Conservation (phyloP, 1,140 invertebrate genomes). For the Delia radicum region DNA sequence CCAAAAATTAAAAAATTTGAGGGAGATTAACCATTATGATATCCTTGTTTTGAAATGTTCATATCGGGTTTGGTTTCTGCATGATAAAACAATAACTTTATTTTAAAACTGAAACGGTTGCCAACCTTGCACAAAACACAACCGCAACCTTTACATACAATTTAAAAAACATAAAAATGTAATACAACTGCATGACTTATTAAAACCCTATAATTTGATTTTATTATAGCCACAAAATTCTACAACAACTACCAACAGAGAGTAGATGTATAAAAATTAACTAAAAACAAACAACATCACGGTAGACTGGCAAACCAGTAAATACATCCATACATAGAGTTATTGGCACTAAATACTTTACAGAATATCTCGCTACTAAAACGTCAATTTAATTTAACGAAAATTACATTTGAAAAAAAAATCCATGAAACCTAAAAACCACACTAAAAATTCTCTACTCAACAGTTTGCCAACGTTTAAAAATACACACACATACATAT, state of each 20-base stretch:
- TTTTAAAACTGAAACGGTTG: too few species aligned
- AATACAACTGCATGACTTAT: not conserved
- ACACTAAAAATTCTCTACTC: too few species aligned
- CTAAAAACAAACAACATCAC: not conserved
- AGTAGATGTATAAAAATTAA: not conserved
- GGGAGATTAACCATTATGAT: too few species aligned
- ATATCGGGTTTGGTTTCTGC: too few species aligned
- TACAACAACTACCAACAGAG: slow-evolving; percentile 1
- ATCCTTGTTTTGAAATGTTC: too few species aligned
- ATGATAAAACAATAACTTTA: too few species aligned
- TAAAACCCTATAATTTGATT: slow-evolving; percentile 17
- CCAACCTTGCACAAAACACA: not conserved
- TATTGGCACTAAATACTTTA: not conserved
- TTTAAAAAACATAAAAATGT: not conserved
- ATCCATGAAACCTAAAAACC: too few species aligned
- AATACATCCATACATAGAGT: not conserved
- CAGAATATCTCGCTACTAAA: not conserved
- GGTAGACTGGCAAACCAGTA: not conserved
- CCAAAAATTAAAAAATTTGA: too few species aligned
- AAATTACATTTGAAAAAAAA: not conserved
- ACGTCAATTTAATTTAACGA: not conserved
- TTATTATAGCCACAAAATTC: slow-evolving; percentile 14
- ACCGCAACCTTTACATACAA: not conserved
- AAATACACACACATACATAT: too few species aligned
- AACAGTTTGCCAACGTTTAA: too few species aligned